These are phyloP conservation scores for Apamea monoglypha DNA, from an alignment of 2,888 invertebrate genomes.

Conservation along the genomic window DNA sequence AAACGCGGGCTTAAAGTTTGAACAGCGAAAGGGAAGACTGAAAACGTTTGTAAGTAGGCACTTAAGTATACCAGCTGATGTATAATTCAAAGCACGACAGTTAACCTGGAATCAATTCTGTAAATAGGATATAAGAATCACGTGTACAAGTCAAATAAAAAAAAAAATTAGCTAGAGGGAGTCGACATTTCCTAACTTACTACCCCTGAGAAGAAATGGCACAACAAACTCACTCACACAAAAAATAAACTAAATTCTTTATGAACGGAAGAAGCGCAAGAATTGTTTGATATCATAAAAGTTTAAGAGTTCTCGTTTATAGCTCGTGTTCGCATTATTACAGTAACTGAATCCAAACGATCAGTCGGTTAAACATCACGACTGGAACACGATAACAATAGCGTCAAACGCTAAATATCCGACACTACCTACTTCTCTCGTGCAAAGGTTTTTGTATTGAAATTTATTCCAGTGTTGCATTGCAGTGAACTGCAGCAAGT, in stretches of 20 bases:
- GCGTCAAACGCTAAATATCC: slow-evolving; percentile 58
- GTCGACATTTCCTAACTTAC: background rate
- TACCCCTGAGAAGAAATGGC: background rate
- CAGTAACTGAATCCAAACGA: slow-evolving; percentile 30
- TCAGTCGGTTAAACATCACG: slow-evolving; percentile 35
- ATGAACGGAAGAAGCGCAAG: slow-evolving; percentile 9
- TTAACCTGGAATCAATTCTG: slow-evolving; percentile 6
- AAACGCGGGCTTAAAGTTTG: slow-evolving; percentile 22
- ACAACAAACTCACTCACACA: background rate
- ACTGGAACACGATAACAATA: slow-evolving; percentile 38
- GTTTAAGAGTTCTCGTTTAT: slow-evolving; percentile 25
- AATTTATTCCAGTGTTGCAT: slow-evolving; percentile 81
- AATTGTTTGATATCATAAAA: slow-evolving; percentile 28
- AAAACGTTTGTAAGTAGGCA: background rate
- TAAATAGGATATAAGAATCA: background rate
- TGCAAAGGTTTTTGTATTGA: slow-evolving; percentile 72
- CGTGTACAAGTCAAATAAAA: background rate
- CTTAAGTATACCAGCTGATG: background rate
- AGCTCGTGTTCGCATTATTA: slow-evolving; percentile 34
- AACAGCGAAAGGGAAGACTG: background rate
- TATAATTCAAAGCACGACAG: slow-evolving; percentile 2
- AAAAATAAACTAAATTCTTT: slow-evolving; percentile 7
- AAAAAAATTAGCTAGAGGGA: background rate
- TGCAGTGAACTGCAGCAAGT: slow-evolving; percentile 78
- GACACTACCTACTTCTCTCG: slow-evolving; percentile 56